Evolutionary conservation across 2,888 invertebrate genomes (phyloP).

Genomic region (Argyresthia albistria): DNA sequence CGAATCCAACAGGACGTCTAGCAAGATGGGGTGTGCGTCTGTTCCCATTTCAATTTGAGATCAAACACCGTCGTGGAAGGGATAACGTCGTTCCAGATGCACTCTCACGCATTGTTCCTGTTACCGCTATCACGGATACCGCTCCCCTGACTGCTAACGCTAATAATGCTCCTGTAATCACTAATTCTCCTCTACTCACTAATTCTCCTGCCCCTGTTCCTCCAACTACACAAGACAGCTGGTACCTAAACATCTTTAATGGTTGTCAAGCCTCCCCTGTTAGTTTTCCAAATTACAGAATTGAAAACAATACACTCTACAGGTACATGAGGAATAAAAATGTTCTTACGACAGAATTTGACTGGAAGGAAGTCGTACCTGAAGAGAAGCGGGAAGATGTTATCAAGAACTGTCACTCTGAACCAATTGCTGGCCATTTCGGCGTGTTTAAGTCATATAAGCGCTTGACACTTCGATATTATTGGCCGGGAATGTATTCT

Average conservation of each 20-base stretch:
- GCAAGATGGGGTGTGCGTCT: conserved; percentile 6
- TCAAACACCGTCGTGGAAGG: conserved; percentile 8
- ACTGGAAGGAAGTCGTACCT: conserved; percentile 7
- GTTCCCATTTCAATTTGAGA: conserved; percentile 1
- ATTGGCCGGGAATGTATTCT: conserved; percentile 7
- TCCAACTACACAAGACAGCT: no score
- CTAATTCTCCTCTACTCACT: no score
- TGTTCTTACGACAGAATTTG: conserved; percentile 3
- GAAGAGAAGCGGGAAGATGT: background rate
- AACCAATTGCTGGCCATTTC: conserved; percentile 6
- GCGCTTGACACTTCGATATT: conserved; percentile 5
- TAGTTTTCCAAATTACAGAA: no score
- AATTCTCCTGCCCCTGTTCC: background rate
- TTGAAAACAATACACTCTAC: no score
- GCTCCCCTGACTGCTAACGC: no score
- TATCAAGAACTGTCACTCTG: background rate
- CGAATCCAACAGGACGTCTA: conserved; percentile 2
- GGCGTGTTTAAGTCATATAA: conserved; percentile 10
- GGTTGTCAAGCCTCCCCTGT: no score
- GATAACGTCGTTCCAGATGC: conserved; percentile 7
- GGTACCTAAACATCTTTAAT: no score
- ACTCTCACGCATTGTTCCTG: conserved; percentile 1
- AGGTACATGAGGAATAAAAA: background rate
- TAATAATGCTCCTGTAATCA: no score
- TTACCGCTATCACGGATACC: background rate